Base-by-base conservation (phyloP, 2,797 vertebrate species). In the Pygocentrus nattereri region DNA sequence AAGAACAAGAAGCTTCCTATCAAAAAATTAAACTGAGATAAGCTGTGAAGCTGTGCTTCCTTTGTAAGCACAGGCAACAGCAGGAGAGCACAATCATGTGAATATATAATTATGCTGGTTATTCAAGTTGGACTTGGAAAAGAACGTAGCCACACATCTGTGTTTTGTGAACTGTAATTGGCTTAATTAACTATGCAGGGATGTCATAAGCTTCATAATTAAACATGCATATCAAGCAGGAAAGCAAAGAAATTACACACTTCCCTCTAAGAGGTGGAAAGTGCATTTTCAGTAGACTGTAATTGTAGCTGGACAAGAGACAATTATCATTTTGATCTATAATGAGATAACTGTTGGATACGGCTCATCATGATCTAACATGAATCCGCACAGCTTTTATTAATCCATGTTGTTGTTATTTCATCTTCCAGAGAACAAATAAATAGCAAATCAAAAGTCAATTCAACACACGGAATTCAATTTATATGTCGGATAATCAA, bases 11-110 rank as follows among this genome's bases (percentile, higher is more conserved):
- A 64, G 54, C 27, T 34, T 50, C 27, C 25, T 16, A 68, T n/a
- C 61, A 8, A 18, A 15, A 85, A 75, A 81, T 65, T 87, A 79
- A 81, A 64, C 58, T 23, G 77, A 64, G 30, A 74, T 74, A 86
- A 86, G n/a, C n/a, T n/a, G n/a, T n/a, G n/a, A n/a, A n/a, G 89
- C 82, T 87, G 30, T 50, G 23, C 38, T 52, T 78, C 30, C 61
- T 70, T 75, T 81, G 65, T 75, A 76, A 74, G 11, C 70, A 21
- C 50, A 38, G 38, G 25, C 49, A 56, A 31, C 18, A 65, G 76
- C 34, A 86, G 65, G 71, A 76, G 80, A 76, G 52, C 13, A 23
- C 44, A 49, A 52, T 59, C 52, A n/a, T 12, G 27, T 34, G 25
- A 50, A 73, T 61, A 7, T 12, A 73, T 80, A 73, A 77, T 80